Base-by-base conservation (phyloP, 1,140 invertebrate genomes). In the Temnothorax curvispinosus region DNA sequence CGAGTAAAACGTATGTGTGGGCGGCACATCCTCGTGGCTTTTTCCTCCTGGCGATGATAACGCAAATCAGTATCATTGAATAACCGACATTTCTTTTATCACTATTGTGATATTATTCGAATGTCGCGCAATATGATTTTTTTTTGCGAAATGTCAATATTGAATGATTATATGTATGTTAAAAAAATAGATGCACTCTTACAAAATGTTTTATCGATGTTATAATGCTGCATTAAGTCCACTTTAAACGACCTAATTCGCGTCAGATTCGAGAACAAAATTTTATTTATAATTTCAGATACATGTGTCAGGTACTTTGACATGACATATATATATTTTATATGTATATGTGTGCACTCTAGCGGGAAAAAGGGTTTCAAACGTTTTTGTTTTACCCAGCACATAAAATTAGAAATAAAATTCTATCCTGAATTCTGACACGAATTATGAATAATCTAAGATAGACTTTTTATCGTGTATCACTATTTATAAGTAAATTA, bases 21-120 rank as follows among this genome's bases (percentile, higher is more conserved):
- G 88, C 15, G 32, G 52, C 8, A 54, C 60, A 77, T 89, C 88
- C 56, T 89, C 58, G 41, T 44, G 54, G 54, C 60, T 56, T 71
- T 88, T 89, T 91, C 88, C 81, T 89, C 62, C 82, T 85, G 72
- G 60, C 81, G 90, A 90, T 82, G 90, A 90, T 89, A 89, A 84
- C 47, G 35, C 60, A 27, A 86, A 91, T 80, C 74, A 71, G 44
- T 11, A 13, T 35, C 6, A 50, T 21, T 11, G 41, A 77, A 56
- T 82, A 58, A 67, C 62, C 27, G 74, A 50, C 15, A 77, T 13
- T 69, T 47, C 41, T 67, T 44, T 85, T 76, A 69, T 74, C n/a
- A 13, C 0, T 27, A 47, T 47, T 47, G 13, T 0, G 21, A 86
- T 27, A 27, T 44, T 38, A 69, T 35, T 5, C n/a, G 13, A 67